phyloP scores from a whole-genome alignment of 2,797 vertebrate genomes.

The Scomberomorus guttatus region DNA sequence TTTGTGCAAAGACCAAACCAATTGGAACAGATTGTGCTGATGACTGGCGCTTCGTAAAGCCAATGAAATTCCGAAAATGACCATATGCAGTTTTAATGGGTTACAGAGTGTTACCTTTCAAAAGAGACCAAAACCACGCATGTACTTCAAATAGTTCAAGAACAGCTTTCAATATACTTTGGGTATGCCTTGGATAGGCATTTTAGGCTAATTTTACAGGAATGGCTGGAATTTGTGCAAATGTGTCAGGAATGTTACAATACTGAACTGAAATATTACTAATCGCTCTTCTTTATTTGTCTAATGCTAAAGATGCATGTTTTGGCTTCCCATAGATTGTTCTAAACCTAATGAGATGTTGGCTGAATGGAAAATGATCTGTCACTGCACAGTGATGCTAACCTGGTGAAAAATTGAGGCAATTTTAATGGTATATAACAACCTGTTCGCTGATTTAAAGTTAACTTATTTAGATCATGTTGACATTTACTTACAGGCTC shows the following conservation, averaged over 20 bases:
- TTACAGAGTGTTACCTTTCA: too few relatives aligned
- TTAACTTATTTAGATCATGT: slow-evolving; percentile 49
- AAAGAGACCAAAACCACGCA: too few relatives aligned
- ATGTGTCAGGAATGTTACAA: slow-evolving; percentile 20
- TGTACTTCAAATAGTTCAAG: too few relatives aligned
- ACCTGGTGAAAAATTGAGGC: slow-evolving; percentile 23
- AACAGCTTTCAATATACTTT: too few relatives aligned
- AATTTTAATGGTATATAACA: slow-evolving; percentile 6
- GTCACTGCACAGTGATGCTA: slow-evolving; percentile 14
- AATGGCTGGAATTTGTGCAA: background rate
- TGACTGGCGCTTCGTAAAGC: too few relatives aligned
- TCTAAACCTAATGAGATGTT: slow-evolving; percentile 13
- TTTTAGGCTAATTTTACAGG: too few relatives aligned
- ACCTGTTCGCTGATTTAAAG: background rate
- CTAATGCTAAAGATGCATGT: slow-evolving; percentile 43
- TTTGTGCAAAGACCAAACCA: too few relatives aligned
- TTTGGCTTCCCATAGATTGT: slow-evolving; percentile 18
- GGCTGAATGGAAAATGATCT: background rate
- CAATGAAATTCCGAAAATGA: too few relatives aligned
- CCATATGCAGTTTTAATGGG: too few relatives aligned
- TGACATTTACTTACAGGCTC: slow-evolving; percentile 79
- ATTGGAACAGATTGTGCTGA: too few relatives aligned
- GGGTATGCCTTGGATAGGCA: too few relatives aligned
- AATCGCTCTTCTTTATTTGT: slow-evolving; percentile 3
- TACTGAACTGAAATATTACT: slow-evolving; percentile 6